These are phyloP conservation scores for Phalacrocorax brasilianus DNA, from an alignment of 2,113 vertebrate genomes.

Conservation along the genomic window DNA sequence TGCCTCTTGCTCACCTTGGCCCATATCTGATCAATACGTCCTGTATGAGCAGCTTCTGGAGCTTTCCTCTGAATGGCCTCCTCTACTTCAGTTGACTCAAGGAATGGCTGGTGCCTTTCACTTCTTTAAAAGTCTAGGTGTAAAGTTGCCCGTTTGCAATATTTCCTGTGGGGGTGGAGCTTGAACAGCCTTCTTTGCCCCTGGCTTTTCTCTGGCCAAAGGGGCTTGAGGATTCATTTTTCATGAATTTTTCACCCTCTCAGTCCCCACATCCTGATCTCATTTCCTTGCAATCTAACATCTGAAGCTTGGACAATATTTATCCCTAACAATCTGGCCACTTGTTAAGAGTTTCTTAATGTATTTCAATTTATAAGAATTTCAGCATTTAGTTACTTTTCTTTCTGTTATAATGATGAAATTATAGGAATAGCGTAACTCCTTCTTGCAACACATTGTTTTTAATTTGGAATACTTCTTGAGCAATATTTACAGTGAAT, in stretches of 20 bases:
- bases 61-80: background rate
- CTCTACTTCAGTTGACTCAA: background rate
- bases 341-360: background rate
- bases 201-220: background rate
- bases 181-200: background rate
- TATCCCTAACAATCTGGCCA: background rate
- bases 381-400: background rate
- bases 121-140: background rate
- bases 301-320: background rate
- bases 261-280: background rate
- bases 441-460: background rate
- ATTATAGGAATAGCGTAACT: background rate
- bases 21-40: slow-evolving; percentile 18
- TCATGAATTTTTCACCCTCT: background rate
- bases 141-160: background rate
- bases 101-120: background rate
- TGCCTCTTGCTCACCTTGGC: slow-evolving; percentile 53
- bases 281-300: background rate
- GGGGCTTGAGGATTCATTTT: background rate
- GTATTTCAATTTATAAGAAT: background rate
- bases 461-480: background rate
- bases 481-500: background rate
- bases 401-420: background rate
- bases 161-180: slow-evolving; percentile 39
- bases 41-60: background rate